Base-by-base conservation (phyloP, 2,797 vertebrate genomes). In the Notamacropus eugenii region DNA sequence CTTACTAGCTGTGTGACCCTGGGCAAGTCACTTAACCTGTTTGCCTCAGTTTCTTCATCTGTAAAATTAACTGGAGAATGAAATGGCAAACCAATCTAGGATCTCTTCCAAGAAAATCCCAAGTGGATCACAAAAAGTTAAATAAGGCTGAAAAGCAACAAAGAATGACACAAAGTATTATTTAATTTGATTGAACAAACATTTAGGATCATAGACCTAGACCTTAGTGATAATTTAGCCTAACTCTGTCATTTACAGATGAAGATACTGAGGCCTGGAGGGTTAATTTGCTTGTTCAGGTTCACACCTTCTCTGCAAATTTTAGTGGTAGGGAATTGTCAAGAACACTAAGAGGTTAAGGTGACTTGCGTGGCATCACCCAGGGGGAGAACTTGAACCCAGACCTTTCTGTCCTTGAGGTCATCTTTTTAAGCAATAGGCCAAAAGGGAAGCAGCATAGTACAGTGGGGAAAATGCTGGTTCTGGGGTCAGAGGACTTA, bases 251-350 rank as follows among this genome's bases (percentile, higher is more conserved):
- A 82, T 82, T 46, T 87, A 87, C 9, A 27, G 9, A 50, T 87
- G 24, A 87, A 3, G 40, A 27, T 50, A 50, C 40, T 50, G 40
- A 50, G 40, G 24, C 74, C 40, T 87, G 22, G 22, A 87, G 24
- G 1, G 22, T 27, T 87, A 46, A 82, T 22, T n/a, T 74, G 27
- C 22, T 87, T 27, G 40, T 27, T 24, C 24, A 87, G 22, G 40
- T 87, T 87, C 22, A 4, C 8, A 50, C 22, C 9, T 87, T 50
- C 24, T 97, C 90, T 90, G 16, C 87, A 96, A 96, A 94, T 90
- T 92, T 96, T 90, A 96, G 54, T 95, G 11, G n/a, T 91, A 74
- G 62, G 31, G 40, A 50, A 87, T 87, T 87, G 10, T 9, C 22
- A 82, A 46, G 22, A 82, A 56, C 9, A 94, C 29, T 46, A 19